Percentiles rank a stretch among this genome's conserved stretches.
Conservation (phyloP, 2,888 invertebrate genomes). For the Strigamia transsilvanica region DNA sequence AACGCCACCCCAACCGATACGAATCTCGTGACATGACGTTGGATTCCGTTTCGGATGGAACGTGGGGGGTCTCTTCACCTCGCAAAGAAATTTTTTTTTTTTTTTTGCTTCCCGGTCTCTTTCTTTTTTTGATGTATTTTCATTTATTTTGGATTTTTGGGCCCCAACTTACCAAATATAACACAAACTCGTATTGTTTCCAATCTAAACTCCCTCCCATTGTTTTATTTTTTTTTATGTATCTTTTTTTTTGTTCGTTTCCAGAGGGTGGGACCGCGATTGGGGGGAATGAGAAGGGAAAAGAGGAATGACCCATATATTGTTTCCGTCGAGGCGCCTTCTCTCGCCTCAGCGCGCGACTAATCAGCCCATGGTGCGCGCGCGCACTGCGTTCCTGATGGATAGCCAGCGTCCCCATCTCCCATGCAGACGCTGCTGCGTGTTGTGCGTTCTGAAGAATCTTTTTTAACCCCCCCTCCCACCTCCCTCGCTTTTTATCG, state of each 20-base stretch:
- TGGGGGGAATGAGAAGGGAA: neutral
- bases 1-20: slow-evolving; percentile 37
- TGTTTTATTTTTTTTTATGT: slow-evolving; percentile 38
- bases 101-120: too few species aligned
- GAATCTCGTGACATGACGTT: slow-evolving; percentile 36
- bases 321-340: slow-evolving; percentile 44
- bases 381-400: slow-evolving; percentile 41
- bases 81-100: neutral
- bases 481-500: slow-evolving; percentile 9
- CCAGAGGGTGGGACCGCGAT: slow-evolving; percentile 22
- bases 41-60: slow-evolving; percentile 44
- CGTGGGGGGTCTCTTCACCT: slow-evolving; percentile 39
- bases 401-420: slow-evolving; percentile 34
- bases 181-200: slow-evolving; percentile 34
- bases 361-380: slow-evolving; percentile 42
- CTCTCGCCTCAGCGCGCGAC: slow-evolving; percentile 44
- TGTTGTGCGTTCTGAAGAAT: slow-evolving; percentile 32
- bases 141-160: too few species aligned
- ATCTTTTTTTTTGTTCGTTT: neutral
- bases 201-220: slow-evolving; percentile 18
- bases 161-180: neutral
- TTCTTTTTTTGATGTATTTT: neutral
- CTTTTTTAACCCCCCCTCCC: slow-evolving; percentile 3
- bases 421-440: slow-evolving; percentile 34
- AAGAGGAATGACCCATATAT: slow-evolving; percentile 44